Evolutionary conservation across 2,113 vertebrate species (phyloP), one percentile per base, ranked within the genome.

Genomic region (Podiceps cristatus): DNA sequence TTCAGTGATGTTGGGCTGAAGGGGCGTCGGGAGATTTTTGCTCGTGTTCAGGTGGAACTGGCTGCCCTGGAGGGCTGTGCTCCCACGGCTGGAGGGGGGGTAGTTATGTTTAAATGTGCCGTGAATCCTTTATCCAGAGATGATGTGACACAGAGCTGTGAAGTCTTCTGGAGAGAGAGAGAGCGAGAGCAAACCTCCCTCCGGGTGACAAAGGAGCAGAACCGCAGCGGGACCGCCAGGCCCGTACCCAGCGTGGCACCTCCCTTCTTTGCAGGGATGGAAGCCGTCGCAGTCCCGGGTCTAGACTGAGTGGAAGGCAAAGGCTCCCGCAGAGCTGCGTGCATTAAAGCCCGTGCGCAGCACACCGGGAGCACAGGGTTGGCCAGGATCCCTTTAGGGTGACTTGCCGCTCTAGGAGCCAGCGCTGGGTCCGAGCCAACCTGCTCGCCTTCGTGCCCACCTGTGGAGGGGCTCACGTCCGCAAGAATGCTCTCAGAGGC

Each of bases 401-500:
- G 68, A 16, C 40, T 67, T 1, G 1, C 22, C 0, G 2, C 47
- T 20, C 14, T 4, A 7, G 78, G 78, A 45, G 6, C 49, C 44
- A 33, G 69, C 13, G 6, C 49, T 13, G 58, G 72, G 62, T 18
- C 29, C 5, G 28, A 68, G 66, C 62, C 50, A 35, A 25, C 29
- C 37, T 1, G 8, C 35, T 29, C 3, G 28, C 62, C 67, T 40
- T 75, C 2, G 5, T 14, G 2, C 86, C 90, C 93, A 79, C 88
- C 85, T 93, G 76, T 2, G 2, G 15, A 71, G 86, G 80, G 59
- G 59, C 68, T 92, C 91, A 47, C 3, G 72, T 67, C 88, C 86
- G 85, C 89, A 86, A 24, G 60, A 94, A 91, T 66, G 80, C 63
- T 88, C 68, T 96, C 81, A 62, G 82, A 79, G 89, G 35, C 1